phyloP scores from a whole-genome alignment of 1,140 invertebrate genomes.

The Drosophila serrata region DNA sequence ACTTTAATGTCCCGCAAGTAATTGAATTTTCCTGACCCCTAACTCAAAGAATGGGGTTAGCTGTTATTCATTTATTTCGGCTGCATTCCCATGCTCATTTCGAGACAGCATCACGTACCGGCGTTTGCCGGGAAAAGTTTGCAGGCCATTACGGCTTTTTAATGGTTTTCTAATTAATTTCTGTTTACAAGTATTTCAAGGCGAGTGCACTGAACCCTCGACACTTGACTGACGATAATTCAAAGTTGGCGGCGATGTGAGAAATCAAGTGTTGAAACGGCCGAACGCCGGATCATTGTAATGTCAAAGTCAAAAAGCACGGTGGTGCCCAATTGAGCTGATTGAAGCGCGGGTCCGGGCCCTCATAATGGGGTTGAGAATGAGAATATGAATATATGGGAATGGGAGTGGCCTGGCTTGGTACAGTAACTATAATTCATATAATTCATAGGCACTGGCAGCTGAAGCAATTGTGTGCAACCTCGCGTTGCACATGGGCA shows the following conservation, averaged over 20 bases:
- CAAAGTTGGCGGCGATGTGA: slow-evolving; percentile 36
- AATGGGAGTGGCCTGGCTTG: slow-evolving; percentile 18
- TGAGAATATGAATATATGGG: slow-evolving; percentile 3
- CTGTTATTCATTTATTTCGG: slow-evolving; percentile 32
- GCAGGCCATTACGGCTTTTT: slow-evolving; percentile 47
- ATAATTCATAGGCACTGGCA: slow-evolving; percentile 53
- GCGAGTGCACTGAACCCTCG: slow-evolving; percentile 70
- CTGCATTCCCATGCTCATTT: slow-evolving; percentile 55
- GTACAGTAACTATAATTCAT: slow-evolving; percentile 46
- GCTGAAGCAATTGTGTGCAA: slow-evolving; percentile 45
- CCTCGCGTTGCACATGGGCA: slow-evolving; percentile 39
- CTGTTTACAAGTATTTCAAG: slow-evolving; percentile 53
- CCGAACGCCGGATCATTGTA: slow-evolving; percentile 40
- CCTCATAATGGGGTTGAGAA: slow-evolving; percentile 50
- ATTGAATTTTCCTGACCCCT: slow-evolving; percentile 46
- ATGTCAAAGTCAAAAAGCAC: slow-evolving; percentile 68
- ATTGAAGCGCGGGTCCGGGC: slow-evolving; percentile 65
- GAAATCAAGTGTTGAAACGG: slow-evolving; percentile 62
- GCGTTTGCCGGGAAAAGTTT: slow-evolving; percentile 16
- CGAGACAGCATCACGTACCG: slow-evolving; percentile 49
- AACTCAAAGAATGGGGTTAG: not conserved
- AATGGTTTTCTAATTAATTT: slow-evolving; percentile 82
- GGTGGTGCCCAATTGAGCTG: slow-evolving; percentile 59
- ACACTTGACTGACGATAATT: slow-evolving; percentile 4
- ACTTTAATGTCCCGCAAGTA: slow-evolving; percentile 26